Evolutionary conservation across 2,797 vertebrate species (phyloP).

Genomic region (Adrianichthys oophorus): DNA sequence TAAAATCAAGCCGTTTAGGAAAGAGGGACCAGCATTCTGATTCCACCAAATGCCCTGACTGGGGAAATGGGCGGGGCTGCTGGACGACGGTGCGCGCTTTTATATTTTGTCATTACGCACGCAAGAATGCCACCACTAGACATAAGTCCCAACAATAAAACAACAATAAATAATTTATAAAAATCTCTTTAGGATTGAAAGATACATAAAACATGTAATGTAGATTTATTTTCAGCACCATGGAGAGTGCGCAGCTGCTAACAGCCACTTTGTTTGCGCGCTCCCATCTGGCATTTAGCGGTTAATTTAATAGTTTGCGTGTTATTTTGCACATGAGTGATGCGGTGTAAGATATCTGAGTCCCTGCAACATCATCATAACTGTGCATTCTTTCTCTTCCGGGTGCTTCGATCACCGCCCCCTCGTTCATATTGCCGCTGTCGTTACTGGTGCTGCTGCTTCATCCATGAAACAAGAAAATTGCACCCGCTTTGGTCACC

Average conservation of each 20-base stretch:
- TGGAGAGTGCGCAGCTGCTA: conserved; percentile 27
- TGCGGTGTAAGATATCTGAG: too few species aligned
- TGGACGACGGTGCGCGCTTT: not conserved
- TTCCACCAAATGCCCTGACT: not conserved
- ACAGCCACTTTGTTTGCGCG: not conserved
- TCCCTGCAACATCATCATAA: too few species aligned
- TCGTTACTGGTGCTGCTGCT: not conserved
- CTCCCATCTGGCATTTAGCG: not conserved
- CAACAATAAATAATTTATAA: not conserved
- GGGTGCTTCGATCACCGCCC: conserved; percentile 26
- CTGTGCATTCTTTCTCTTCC: conserved; percentile 42
- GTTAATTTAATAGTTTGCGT: too few species aligned
- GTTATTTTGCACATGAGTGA: too few species aligned
- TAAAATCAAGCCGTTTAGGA: too few species aligned
- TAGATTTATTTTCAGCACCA: conserved; percentile 35
- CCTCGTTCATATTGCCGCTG: not conserved
- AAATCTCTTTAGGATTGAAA: too few species aligned
- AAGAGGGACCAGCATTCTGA: not conserved
- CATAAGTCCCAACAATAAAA: not conserved
- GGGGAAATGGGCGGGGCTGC: conserved; percentile 28
- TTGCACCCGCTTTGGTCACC: not conserved
- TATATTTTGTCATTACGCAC: too few species aligned
- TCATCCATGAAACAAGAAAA: conserved; percentile 12
- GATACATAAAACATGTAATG: too few species aligned
- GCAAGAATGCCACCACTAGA: not conserved